A percentile compares a stretch with the other conserved stretches of the same genome.
Conservation (phyloP, 2,113 vertebrate species). For the Archilochus colubris region DNA sequence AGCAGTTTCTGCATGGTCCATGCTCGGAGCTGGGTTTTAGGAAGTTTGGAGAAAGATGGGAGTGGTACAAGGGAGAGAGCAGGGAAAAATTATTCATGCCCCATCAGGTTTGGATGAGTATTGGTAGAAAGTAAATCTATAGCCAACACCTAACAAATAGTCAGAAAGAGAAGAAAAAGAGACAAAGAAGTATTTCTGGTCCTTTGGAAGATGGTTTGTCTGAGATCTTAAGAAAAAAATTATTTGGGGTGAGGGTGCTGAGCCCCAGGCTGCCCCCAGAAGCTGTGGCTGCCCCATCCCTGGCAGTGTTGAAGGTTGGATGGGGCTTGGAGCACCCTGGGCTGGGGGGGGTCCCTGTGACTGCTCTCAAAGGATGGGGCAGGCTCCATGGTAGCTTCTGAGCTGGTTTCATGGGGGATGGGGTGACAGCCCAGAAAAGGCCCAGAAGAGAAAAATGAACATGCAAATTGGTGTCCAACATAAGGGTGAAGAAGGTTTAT, state of each 20-base stretch:
- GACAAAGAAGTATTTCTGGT: not conserved
- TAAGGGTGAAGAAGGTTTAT: not conserved
- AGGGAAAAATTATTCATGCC: not conserved
- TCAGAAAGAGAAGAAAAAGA: not conserved
- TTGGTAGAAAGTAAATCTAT: not conserved
- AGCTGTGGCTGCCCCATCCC: no score
- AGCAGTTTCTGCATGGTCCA: not conserved
- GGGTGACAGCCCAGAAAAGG: not conserved
- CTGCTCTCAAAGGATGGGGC: not conserved
- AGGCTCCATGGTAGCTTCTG: accelerated
- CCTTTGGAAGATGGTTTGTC: not conserved
- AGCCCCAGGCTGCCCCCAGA: no score
- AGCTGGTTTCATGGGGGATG: not conserved
- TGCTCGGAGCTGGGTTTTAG: not conserved
- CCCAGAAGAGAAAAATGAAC: not conserved
- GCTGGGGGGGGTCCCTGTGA: not conserved
- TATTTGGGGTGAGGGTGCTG: no score
- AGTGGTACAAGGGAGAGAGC: not conserved
- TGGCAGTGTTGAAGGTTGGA: no score
- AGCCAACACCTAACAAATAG: not conserved
- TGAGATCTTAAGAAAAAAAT: no score
- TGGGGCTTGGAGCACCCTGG: no score
- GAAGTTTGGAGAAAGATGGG: not conserved
- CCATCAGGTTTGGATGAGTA: not conserved
- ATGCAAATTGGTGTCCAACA: not conserved